These are phyloP conservation scores for Anticlea derivata DNA, from an alignment of 2,888 invertebrate genomes.

Conservation along the genomic window DNA sequence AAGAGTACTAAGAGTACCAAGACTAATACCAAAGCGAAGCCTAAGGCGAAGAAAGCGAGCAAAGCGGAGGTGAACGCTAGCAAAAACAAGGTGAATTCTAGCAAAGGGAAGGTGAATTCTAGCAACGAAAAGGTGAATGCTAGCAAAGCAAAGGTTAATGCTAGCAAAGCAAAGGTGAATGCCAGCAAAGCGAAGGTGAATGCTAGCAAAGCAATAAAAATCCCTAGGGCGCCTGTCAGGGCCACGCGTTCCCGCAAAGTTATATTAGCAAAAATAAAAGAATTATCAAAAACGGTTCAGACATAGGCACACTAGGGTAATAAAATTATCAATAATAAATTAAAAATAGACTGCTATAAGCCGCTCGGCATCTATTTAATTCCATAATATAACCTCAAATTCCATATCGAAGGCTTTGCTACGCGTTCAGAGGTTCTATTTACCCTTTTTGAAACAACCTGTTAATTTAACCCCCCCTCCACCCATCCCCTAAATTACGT, in stretches of 20 bases:
- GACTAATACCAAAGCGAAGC: conserved; percentile 43
- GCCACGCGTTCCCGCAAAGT: conserved; percentile 60
- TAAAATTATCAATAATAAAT: conserved; percentile 40
- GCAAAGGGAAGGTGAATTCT: too few relatives aligned
- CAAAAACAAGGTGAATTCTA: too few relatives aligned
- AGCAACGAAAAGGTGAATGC: too few relatives aligned
- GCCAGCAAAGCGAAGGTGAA: conserved; percentile 10
- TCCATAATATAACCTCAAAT: conserved; percentile 32
- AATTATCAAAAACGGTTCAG: conserved; percentile 11
- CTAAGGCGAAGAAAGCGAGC: conserved; percentile 43
- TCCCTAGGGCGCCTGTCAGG: conserved; percentile 49
- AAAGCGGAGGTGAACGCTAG: background rate
- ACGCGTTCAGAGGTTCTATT: conserved; percentile 4
- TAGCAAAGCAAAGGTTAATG: background rate
- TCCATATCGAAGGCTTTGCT: conserved; percentile 10
- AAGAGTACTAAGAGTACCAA: conserved; percentile 47
- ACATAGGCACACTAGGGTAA: conserved; percentile 15
- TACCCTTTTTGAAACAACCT: conserved; percentile 22
- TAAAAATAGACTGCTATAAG: conserved; percentile 49
- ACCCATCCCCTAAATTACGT: conserved; percentile 62
- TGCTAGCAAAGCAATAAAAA: conserved; percentile 11
- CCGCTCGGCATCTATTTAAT: conserved; percentile 43
- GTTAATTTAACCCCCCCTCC: conserved; percentile 51
- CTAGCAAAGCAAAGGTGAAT: background rate
- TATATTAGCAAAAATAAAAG: conserved; percentile 42